Base-by-base conservation (phyloP, 2,888 invertebrate species). In the Drosophila conformis region DNA sequence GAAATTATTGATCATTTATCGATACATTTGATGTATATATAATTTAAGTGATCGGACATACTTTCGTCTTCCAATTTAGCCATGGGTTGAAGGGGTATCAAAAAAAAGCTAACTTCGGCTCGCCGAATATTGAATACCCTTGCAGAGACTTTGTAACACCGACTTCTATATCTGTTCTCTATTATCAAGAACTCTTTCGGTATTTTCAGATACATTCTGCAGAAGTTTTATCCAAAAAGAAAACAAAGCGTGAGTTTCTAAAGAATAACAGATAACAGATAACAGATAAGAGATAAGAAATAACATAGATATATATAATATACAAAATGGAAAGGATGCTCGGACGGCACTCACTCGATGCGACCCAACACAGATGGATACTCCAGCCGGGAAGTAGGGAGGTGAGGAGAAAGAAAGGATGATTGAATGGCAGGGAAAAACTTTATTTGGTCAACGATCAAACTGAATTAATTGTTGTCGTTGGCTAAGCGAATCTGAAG, bases 61-160 rank as follows among this genome's bases (percentile, higher is more conserved):
- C 8, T 46, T 8, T 4, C 25, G 8, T 15, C 25, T 2, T 15
- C 7, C 10, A 21, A 13, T 21, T 42, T 13, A 7, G 21, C 13
- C 6, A 42, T 13, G 21, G 11, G 13, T 7, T 21, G 15, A 46
- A 21, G 15, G 21, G 15, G 21, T 25, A 25, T 15, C 46, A 46
- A 8, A 25, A 4, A 5, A 63, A 38, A 33, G 3, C 1, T 13
- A 8, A 11, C 8, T n/a, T 60, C 70, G 53, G 18, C 1, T n/a
- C 33, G 31, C 51, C 46, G 57, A 69, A 52, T 13, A 25, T 42
- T 13, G n/a, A 48, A 62, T 40, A 53, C 38, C 5, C 62, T 53
- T 70, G 51, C 60, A 59, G 29, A 59, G 25, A 29, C 33, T 27
- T 13, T n/a, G n/a, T 4, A 25, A 33, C 25, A 15, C 21, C 11